Base-by-base conservation (phyloP, 2,113 vertebrate genomes). In the Tychaedon coryphoeus region DNA sequence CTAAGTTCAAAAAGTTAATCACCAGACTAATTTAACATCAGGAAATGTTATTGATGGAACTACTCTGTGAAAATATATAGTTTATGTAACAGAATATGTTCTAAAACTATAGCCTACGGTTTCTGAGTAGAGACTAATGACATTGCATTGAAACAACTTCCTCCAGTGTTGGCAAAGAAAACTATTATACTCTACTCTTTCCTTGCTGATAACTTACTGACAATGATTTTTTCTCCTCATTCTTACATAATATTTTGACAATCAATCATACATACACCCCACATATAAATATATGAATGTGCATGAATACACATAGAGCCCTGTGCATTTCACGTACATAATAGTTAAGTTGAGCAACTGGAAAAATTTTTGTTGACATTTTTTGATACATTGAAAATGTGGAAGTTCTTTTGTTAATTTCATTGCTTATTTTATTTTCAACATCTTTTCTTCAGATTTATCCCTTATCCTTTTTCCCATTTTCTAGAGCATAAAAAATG, bases 401-500 rank as follows among this genome's bases (percentile, higher is more conserved):
- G 72, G 31, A 51, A 65, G 6, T 22, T 82, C 67, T 79, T 92
- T 43, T 45, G 12, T 43, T 48, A 51, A 14, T 80, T 48, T 83
- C 2, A n/a, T 88, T 71, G 19, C 25, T 61, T 66, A 51, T 74
- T 83, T 90, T 92, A 78, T 92, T 94, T 86, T 74, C 42, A 82
- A 77, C 29, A 48, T 54, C 5, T 36, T 71, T 45, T 6, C 6
- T 8, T 72, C 38, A 69, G 24, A 69, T 90, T 71, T 88, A 48
- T 69, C n/a, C 8, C 8, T 66, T 75, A 38, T 74, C 26, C 10
- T 4, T 75, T 75, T 62, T 14, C 6, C 17, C 36, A 56, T 73
- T 96, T 96, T 77, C 38, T 62, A 92, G 42, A 79, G 36, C 80
- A 92, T 61, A 88, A 88, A 50, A 91, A 89, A 77, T 89, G 3